A percentile compares a stretch with the other conserved stretches of the same genome.
Evolutionary conservation across 2,113 vertebrate species (phyloP).

Genomic region (Brachyhypopomus gauderio): DNA sequence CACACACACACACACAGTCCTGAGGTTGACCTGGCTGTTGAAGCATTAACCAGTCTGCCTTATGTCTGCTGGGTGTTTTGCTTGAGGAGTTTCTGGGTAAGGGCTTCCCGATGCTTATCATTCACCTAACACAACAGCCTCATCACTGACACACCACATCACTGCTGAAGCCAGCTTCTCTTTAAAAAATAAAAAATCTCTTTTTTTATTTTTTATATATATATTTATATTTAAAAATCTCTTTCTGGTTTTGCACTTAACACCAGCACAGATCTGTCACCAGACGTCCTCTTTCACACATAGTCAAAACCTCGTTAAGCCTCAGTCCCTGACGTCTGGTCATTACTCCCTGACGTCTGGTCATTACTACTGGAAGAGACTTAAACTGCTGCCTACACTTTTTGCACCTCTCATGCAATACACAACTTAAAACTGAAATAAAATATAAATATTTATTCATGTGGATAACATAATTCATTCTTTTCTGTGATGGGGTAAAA

Average conservation of each 20-base stretch:
- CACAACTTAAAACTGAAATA: slow-evolving; percentile 60
- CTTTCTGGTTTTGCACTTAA: slow-evolving; percentile 47
- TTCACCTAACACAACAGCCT: slow-evolving; percentile 37
- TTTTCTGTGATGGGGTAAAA: too few species aligned
- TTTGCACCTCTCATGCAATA: background rate
- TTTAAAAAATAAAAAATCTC: too few species aligned
- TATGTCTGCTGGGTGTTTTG: slow-evolving; percentile 31
- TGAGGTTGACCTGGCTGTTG: slow-evolving; percentile 11
- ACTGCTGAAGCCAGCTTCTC: slow-evolving; percentile 30
- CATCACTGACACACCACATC: slow-evolving; percentile 30
- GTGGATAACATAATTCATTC: background rate
- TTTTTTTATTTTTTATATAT: too few species aligned
- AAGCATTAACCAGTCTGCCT: slow-evolving; percentile 4
- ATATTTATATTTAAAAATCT: too few species aligned
- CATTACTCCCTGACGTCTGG: slow-evolving; percentile 24
- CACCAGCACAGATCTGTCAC: background rate
- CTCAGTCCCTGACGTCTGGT: slow-evolving; percentile 26
- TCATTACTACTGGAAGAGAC: slow-evolving; percentile 9
- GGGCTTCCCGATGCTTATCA: slow-evolving; percentile 34
- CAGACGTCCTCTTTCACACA: slow-evolving; percentile 21
- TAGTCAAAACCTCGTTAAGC: slow-evolving; percentile 35
- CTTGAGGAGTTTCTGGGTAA: slow-evolving; percentile 35
- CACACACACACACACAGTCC: slow-evolving; percentile 15
- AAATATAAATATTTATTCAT: slow-evolving; percentile 56
- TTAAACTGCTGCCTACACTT: background rate